Evolutionary conservation across 2,113 vertebrate genomes (phyloP), one percentile per base, ranked within the genome.

Genomic region (Syrrhaptes paradoxus): DNA sequence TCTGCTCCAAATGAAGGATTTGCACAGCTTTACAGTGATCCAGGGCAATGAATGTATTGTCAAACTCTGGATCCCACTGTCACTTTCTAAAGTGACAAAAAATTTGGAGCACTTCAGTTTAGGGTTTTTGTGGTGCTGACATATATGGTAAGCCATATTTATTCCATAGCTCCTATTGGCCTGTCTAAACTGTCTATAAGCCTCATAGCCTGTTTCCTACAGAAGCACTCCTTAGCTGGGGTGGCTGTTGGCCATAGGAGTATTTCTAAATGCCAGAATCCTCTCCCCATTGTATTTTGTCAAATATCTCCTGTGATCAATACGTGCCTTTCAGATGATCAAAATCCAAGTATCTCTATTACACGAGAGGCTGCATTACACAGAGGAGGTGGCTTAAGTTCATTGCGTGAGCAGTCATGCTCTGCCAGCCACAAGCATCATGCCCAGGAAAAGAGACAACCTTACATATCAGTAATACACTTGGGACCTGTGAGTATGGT

Each of bases 321-420:
- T 68, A 48, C 7, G 46, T 57, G 18, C 29, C 41, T 54, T 74
- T 45, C 68, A 75, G 17, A 54, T 49, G 7, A 54, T n/a, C 13
- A 45, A 65, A 63, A 65, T 43, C 32, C 68, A 70, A 16, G 13
- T 31, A 52, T 49, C 18, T 77, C 65, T 74, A 4, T 38, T 36
- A 81, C 21, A 43, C 8, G 11, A 70, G 32, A 3, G 41, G 12
- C 52, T 67, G 31, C 11, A 28, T n/a, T 45, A 63, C 36, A 41
- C 4, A 18, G 0, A 38, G 24, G 29, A 70, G 43, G 29, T 25
- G 9, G 52, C 22, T 72, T 0, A 0, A 41, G 22, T 38, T 86
- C 3, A 7, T 10, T 55, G 29, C 21, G 15, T 20, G 51, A 61
- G 32, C 65, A 49, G n/a, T 61, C 34, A 66, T 4, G 61, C 15